These are phyloP conservation scores for Platynereis dumerilii DNA, from an alignment of 2,888 invertebrate genomes.

Conservation along the genomic window DNA sequence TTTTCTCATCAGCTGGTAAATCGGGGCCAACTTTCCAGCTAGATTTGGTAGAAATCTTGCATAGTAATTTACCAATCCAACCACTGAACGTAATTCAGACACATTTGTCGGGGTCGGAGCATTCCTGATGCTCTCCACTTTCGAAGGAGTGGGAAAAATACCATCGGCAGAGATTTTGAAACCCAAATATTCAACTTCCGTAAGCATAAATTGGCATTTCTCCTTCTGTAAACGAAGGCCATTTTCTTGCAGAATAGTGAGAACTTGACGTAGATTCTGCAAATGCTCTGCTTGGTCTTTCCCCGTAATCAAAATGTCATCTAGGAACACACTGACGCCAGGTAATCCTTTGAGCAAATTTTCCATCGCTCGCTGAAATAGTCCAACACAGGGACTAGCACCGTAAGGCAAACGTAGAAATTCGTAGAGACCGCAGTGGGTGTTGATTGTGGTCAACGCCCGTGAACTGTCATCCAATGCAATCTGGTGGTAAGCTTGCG, in stretches of 20 bases:
- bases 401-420: conserved; percentile 7
- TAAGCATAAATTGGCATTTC: too few relatives aligned
- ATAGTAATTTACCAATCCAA: conserved; percentile 15
- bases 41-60: neutral
- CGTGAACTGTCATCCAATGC: conserved; percentile 1
- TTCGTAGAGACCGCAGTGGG: neutral
- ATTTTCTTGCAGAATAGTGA: neutral
- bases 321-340: neutral
- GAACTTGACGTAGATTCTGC: neutral
- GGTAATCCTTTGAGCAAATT: conserved; percentile 10
- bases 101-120: neutral
- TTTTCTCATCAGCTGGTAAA: neutral
- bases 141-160: neutral
- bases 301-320: conserved; percentile 12
- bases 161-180: too few relatives aligned
- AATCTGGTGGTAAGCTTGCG: conserved; percentile 3
- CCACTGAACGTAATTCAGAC: neutral
- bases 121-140: neutral
- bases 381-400: conserved; percentile 2
- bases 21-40: neutral
- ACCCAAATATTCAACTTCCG: too few relatives aligned
- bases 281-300: neutral
- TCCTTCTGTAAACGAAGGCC: neutral
- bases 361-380: conserved; percentile 15
- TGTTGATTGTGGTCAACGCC: conserved; percentile 1